Conservation (phyloP, 2,797 vertebrate genomes). For the Etheostoma nigrum region DNA sequence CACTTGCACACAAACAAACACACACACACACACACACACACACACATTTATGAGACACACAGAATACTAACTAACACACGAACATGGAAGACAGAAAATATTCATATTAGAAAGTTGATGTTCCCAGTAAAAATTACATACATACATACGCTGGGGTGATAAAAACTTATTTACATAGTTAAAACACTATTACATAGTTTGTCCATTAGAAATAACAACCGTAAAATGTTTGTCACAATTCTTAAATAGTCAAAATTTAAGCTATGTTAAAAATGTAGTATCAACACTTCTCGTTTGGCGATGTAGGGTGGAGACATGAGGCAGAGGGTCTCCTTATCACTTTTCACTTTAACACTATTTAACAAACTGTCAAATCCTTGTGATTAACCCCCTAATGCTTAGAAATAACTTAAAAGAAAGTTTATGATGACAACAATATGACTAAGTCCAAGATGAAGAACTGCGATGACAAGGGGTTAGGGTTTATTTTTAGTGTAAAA, state of each 20-base stretch:
- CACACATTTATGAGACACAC: conserved; percentile 8
- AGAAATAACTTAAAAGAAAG: neutral
- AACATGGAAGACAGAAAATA: neutral
- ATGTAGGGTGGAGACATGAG: neutral
- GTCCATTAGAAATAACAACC: neutral
- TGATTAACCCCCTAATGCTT: neutral
- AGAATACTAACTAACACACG: neutral
- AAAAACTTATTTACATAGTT: no score
- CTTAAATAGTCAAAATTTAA: neutral
- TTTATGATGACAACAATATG: neutral
- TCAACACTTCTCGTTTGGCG: neutral
- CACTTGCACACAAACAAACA: conserved; percentile 10
- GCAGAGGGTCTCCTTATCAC: neutral
- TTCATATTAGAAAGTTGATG: neutral
- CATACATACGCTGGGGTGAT: no score
- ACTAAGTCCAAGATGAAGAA: neutral
- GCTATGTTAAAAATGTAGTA: neutral
- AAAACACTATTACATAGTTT: neutral
- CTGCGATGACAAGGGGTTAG: neutral
- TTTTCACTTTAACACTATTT: neutral
- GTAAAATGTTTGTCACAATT: neutral
- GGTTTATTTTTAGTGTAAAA: no score
- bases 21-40: conserved; percentile 21
- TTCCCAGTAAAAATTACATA: neutral
- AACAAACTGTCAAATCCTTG: neutral